A percentile compares a stretch with the other conserved stretches of the same genome.
These are phyloP conservation scores for Platysteira castanea DNA, from an alignment of 2,113 vertebrate species.

Conservation along the genomic window DNA sequence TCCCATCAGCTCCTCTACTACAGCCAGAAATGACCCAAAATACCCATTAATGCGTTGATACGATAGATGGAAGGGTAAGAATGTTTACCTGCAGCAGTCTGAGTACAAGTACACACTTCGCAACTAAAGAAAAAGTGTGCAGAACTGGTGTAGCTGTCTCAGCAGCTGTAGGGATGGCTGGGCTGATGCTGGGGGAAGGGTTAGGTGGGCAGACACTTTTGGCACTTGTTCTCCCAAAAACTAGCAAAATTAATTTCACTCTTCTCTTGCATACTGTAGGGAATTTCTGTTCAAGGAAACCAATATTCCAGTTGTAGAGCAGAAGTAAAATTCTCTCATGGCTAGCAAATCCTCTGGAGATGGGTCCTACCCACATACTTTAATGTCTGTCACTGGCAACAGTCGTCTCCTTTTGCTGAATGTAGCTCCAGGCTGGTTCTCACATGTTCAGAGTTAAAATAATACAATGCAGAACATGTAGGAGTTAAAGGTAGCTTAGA, in stretches of 20 bases:
- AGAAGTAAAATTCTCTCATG: neutral
- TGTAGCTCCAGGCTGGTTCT: neutral
- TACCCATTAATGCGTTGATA: neutral
- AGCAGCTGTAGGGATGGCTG: accelerated
- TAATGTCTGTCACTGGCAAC: neutral
- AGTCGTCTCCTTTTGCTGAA: neutral
- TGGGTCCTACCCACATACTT: accelerated
- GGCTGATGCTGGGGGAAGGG: neutral
- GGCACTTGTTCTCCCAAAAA: neutral
- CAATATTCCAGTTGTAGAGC: neutral
- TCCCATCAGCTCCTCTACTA: neutral
- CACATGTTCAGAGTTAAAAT: neutral
- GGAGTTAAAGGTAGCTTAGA: neutral
- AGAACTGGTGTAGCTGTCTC: accelerated
- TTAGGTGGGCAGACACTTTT: neutral
- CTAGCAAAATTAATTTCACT: neutral
- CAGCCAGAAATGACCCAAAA: neutral
- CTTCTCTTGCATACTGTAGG: neutral
- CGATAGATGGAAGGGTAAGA: neutral
- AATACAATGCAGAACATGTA: neutral
- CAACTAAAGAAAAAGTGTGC: neutral
- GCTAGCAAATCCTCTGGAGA: neutral
- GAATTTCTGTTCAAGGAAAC: neutral
- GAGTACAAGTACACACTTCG: no score
- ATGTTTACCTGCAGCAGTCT: accelerated